Evolutionary conservation across 2,888 invertebrate species (phyloP).

Genomic region (Zaprionus bogoriensis): DNA sequence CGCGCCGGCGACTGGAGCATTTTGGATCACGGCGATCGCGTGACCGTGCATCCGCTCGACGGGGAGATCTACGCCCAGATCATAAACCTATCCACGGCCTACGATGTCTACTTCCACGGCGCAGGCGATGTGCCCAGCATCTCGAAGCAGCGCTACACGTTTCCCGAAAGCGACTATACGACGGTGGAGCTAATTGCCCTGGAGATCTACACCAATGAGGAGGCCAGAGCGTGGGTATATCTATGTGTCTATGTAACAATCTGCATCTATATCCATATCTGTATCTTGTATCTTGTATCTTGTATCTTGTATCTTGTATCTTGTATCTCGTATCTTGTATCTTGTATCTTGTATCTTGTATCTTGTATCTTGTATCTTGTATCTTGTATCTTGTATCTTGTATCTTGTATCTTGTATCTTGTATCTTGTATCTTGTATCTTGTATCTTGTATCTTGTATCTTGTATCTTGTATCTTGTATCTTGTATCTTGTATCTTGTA

Average conservation of each 20-base stretch:
- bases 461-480: background rate
- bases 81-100: slow-evolving; percentile 87
- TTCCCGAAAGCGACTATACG: slow-evolving; percentile 84
- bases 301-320: background rate
- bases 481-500: background rate
- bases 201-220: slow-evolving; percentile 85
- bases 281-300: background rate
- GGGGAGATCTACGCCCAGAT: slow-evolving; percentile 90
- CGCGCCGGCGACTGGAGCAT: slow-evolving; percentile 85
- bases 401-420: background rate
- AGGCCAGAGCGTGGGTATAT: slow-evolving; percentile 84
- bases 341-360: background rate
- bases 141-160: slow-evolving; percentile 85
- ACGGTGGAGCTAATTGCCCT: slow-evolving; percentile 86
- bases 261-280: background rate
- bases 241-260: too few relatives aligned
- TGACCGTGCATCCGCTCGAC: slow-evolving; percentile 88
- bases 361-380: too few relatives aligned
- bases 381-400: background rate
- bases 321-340: background rate
- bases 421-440: background rate
- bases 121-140: slow-evolving; percentile 88
- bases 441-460: background rate
- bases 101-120: slow-evolving; percentile 87
- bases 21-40: slow-evolving; percentile 78